Evolutionary conservation across 37 sponge, comb jelly and placozoan genomes (phyloP), one percentile per base, ranked within the genome.

Genomic region (Geodia barretti): DNA sequence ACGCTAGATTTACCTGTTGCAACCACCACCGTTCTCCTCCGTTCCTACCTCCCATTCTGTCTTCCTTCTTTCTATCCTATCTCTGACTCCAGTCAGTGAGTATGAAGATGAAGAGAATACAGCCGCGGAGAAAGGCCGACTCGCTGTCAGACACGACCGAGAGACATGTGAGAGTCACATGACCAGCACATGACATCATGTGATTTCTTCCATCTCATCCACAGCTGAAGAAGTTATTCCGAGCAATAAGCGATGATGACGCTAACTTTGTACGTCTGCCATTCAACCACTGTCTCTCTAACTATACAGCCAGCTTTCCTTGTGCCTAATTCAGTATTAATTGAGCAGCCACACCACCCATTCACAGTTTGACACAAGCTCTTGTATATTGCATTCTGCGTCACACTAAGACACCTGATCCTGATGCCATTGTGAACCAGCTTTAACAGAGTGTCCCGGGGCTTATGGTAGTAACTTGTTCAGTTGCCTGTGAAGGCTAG

Each of bases 231-330:
- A 84, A 80, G 65, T 86, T 90, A 26, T 80, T 90, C 47, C 40
- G 86, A 42, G 90, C 90, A 26, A 85, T 90, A 30, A 59, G 62
- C 19, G 90, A 90, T 69, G 67, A 86, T 24, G 90, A 90, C 58
- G 39, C 72, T 24, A 75, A 79, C 32, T 70, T 59, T 39, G 92
- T 91, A 43, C 20, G 42, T 66, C 34, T 40, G 9, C 31, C 38
- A n/a, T n/a, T n/a, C n/a, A n/a, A n/a, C n/a, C n/a, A n/a, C n/a
- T n/a, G n/a, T n/a, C n/a, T n/a, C n/a, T n/a, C n/a, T n/a, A n/a
- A n/a, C 9, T 62, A n/a, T 62, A n/a, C 26, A 3, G 3, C 9
- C 9, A 28, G 28, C 64, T 62, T 5, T 28, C 64, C 26, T 28
- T 19, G 60, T 58, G 11, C 60, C 60, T 19, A 58, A 11, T 19